Conservation (phyloP, 2,113 vertebrate species). For the Acanthisitta chloris region DNA sequence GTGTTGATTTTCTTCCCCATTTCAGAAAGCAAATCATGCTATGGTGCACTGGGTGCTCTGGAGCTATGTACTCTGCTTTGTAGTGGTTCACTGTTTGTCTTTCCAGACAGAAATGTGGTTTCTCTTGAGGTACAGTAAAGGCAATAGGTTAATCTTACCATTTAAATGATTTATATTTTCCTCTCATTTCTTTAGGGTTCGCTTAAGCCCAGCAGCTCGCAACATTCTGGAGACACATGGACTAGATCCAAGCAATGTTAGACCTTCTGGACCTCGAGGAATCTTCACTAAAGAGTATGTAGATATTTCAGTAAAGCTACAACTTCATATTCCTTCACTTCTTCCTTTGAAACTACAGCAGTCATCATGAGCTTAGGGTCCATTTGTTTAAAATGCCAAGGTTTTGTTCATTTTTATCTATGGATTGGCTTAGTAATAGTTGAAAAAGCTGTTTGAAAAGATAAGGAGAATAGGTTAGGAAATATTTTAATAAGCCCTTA, state of each 20-base stretch:
- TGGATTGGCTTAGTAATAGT: neutral
- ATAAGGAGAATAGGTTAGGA: neutral
- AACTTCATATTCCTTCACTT: neutral
- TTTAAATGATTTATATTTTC: neutral
- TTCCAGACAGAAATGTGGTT: neutral
- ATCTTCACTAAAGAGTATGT: conserved; percentile 96
- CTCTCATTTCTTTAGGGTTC: conserved; percentile 74
- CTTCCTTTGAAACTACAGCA: neutral
- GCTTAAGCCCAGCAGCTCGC: conserved; percentile 93
- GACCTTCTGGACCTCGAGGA: conserved; percentile 86
- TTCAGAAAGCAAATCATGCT: neutral
- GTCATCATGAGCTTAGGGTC: neutral
- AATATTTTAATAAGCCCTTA: neutral
- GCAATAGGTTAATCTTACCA: neutral
- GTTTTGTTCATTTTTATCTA: neutral
- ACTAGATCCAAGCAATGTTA: conserved; percentile 79
- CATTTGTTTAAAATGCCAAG: neutral
- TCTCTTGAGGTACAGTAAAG: neutral
- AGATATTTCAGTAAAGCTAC: neutral
- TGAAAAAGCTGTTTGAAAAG: neutral
- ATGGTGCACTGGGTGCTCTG: neutral
- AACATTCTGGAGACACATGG: conserved; percentile 87
- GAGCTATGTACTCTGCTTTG: neutral
- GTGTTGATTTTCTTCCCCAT: neutral
- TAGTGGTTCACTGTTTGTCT: neutral